These are phyloP conservation scores for Drosophila mayaguana DNA, from an alignment of 2,888 invertebrate species.

Conservation along the genomic window DNA sequence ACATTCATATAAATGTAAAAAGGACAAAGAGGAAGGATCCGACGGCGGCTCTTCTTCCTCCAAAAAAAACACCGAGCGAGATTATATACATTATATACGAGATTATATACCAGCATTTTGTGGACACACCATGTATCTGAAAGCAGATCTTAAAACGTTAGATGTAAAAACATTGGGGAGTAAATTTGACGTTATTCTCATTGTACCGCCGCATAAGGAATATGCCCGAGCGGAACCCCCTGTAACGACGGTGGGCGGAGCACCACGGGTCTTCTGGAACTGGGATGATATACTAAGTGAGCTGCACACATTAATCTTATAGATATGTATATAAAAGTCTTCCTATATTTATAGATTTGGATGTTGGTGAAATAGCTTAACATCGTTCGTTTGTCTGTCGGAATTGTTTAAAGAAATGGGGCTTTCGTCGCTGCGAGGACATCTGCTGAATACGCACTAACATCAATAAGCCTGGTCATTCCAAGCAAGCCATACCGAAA, in stretches of 20 bases:
- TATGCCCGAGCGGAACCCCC: slow-evolving; percentile 92
- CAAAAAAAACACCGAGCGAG: slow-evolving; percentile 87
- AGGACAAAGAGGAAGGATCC: slow-evolving; percentile 83
- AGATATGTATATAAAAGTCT: neutral
- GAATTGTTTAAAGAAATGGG: slow-evolving; percentile 98
- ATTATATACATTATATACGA: slow-evolving; percentile 95
- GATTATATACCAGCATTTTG: slow-evolving; percentile 97
- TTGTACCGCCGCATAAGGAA: slow-evolving; percentile 97
- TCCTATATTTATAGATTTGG: slow-evolving; percentile 86
- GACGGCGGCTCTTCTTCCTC: slow-evolving; percentile 87
- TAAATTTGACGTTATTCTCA: slow-evolving; percentile 97
- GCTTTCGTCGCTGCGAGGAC: slow-evolving; percentile 98
- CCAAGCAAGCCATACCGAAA: slow-evolving; percentile 96
- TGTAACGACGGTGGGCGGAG: slow-evolving; percentile 86
- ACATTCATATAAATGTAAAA: slow-evolving; percentile 5
- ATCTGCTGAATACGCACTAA: slow-evolving; percentile 99
- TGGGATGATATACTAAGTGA: slow-evolving; percentile 95
- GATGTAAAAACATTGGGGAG: slow-evolving; percentile 94
- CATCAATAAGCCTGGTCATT: slow-evolving; percentile 96
- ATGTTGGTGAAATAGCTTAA: slow-evolving; percentile 96
- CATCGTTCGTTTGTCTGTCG: slow-evolving; percentile 97
- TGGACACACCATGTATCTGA: slow-evolving; percentile 98
- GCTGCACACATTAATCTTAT: neutral
- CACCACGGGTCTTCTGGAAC: slow-evolving; percentile 91
- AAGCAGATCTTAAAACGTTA: slow-evolving; percentile 94